Percentiles rank a stretch among this genome's conserved stretches.
phyloP scores from a whole-genome alignment of 1,140 invertebrate genomes.

The Schlechtendalia chinensis region DNA sequence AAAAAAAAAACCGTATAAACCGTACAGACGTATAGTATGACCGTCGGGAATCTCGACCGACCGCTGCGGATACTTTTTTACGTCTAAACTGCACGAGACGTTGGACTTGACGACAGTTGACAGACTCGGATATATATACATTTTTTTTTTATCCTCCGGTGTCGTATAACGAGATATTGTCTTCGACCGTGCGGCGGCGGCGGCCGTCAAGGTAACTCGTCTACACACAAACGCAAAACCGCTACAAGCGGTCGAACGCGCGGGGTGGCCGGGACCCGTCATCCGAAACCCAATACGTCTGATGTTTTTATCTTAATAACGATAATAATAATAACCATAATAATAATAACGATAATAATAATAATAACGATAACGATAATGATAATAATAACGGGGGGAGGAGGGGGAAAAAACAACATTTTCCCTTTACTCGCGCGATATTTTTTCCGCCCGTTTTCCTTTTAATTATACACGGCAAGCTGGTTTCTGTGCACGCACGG shows the following conservation, averaged over 20 bases:
- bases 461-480: slow-evolving; percentile 45
- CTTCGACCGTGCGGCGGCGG: not conserved
- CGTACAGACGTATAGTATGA: too few species aligned
- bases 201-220: not conserved
- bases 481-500: slow-evolving; percentile 41
- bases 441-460: slow-evolving; percentile 48
- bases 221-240: slow-evolving; percentile 15
- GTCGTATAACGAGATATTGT: slow-evolving; percentile 48
- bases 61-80: not conserved
- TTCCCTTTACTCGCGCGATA: slow-evolving; percentile 22
- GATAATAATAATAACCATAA: slow-evolving; percentile 22
- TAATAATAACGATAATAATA: not conserved
- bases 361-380: slow-evolving; percentile 38
- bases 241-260: slow-evolving; percentile 9
- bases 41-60: not conserved
- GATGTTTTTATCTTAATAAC: slow-evolving; percentile 41
- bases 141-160: slow-evolving; percentile 4
- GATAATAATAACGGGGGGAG: slow-evolving; percentile 1
- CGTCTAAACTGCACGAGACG: not conserved
- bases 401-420: slow-evolving; percentile 7
- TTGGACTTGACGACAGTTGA: slow-evolving; percentile 26
- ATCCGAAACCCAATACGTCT: slow-evolving; percentile 46
- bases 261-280: slow-evolving; percentile 38
- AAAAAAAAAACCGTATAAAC: too few species aligned
- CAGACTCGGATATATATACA: not conserved